Conservation (phyloP, 1,140 invertebrate genomes). For the Stratiolaelaps scimitus region DNA sequence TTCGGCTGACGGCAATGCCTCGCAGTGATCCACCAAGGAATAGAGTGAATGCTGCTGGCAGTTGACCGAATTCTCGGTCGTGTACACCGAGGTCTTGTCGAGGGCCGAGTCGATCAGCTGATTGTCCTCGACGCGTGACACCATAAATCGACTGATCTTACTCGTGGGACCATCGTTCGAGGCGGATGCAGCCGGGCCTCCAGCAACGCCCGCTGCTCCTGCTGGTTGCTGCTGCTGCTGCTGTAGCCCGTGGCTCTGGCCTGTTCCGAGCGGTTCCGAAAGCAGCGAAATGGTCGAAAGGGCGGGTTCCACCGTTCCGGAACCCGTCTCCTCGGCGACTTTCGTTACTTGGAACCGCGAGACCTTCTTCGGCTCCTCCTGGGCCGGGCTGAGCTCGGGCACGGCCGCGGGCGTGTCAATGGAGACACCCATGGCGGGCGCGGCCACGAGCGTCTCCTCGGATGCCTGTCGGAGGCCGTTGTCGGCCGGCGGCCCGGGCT, state of each 20-base stretch:
- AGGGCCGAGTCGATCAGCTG: constrained; percentile 26
- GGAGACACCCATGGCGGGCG: constrained; percentile 7
- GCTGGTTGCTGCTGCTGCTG: constrained; percentile 30
- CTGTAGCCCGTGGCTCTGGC: constrained; percentile 15
- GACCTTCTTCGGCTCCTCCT: constrained; percentile 29
- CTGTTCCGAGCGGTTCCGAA: not conserved
- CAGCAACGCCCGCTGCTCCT: constrained; percentile 17
- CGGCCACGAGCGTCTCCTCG: constrained; percentile 25
- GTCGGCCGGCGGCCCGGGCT: constrained; percentile 6
- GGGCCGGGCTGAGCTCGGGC: constrained; percentile 31
- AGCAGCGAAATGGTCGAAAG: constrained; percentile 28
- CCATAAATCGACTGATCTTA: constrained; percentile 35
- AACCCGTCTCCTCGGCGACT: constrained; percentile 31
- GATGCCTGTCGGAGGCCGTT: constrained; percentile 27
- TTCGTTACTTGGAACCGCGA: constrained; percentile 33
- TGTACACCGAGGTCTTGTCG: constrained; percentile 29
- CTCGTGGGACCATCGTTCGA: constrained; percentile 31
- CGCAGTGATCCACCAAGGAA: constrained; percentile 26
- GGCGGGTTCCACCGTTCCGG: constrained; percentile 12
- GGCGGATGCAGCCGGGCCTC: constrained; percentile 32
- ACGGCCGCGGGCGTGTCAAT: constrained; percentile 24
- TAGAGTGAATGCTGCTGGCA: constrained; percentile 17
- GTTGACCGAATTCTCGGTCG: constrained; percentile 43
- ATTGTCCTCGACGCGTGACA: constrained; percentile 27
- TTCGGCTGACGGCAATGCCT: constrained; percentile 27